Evolutionary conservation across 2,888 invertebrate species (phyloP).

Genomic region (Hypsopygia costalis): DNA sequence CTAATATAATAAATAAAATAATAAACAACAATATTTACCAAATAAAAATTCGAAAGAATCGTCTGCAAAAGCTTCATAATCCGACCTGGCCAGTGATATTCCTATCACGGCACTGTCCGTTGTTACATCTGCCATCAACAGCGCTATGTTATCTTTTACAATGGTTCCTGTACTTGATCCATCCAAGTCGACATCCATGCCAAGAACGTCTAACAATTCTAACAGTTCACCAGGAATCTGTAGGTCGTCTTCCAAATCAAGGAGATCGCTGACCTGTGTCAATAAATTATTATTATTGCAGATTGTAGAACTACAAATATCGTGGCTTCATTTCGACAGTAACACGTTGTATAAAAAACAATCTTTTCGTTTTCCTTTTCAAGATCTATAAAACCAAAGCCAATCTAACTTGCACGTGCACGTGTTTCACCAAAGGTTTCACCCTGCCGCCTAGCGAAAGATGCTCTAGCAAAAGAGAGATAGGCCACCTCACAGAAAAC

Average conservation of each 20-base stretch:
- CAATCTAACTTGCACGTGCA: too few species aligned
- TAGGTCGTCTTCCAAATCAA: constrained; percentile 1
- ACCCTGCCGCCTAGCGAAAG: too few species aligned
- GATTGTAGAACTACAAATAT: too few species aligned
- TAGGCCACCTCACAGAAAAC: too few species aligned
- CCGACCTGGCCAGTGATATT: constrained; percentile 2
- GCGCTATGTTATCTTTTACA: constrained; percentile 13
- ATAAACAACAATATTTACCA: constrained; percentile 8
- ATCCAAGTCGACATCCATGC: constrained; percentile 8
- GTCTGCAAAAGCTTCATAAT: constrained; percentile 3
- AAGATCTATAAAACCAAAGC: too few species aligned
- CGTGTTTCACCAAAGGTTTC: too few species aligned
- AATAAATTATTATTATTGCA: background rate
- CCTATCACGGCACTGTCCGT: constrained; percentile 10
- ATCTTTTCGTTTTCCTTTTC: too few species aligned
- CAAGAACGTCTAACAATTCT: constrained; percentile 11
- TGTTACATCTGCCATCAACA: constrained; percentile 9
- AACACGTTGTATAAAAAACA: too few species aligned
- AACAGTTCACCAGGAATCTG: constrained; percentile 10
- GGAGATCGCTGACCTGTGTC: background rate
- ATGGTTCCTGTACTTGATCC: background rate
- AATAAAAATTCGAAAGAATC: constrained; percentile 9
- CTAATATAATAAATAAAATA: too few species aligned
- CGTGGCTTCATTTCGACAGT: too few species aligned
- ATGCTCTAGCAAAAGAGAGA: too few species aligned